Base-by-base conservation (phyloP, 2,113 vertebrate species). In the Thomomys bottae region DNA sequence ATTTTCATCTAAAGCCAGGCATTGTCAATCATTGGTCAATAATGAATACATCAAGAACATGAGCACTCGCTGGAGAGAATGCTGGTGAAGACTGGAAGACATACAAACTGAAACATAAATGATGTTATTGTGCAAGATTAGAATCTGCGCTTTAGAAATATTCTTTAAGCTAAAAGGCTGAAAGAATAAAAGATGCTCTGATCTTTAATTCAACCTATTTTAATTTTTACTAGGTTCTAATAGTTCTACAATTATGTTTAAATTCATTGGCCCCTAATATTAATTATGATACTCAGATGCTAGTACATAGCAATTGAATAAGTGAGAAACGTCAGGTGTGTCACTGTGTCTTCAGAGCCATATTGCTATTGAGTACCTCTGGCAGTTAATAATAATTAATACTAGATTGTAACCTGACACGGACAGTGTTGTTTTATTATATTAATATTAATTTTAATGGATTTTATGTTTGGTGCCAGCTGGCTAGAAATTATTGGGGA, bases 331-430 rank as follows among this genome's bases (percentile, higher is more conserved):
- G 71, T 18, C 18, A 78, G 66, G 15, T 15, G 42, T 54, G 18
- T 63, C 59, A 36, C 36, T 61, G 6, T 6, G 49, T 45, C 26
- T 87, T 81, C 57, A 12, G n/a, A n/a, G 21, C 40, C 57, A 38
- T 73, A 38, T 82, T 84, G n/a, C 30, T 71, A 24, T 67, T 70
- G 24, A 5, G 40, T 54, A 63, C 8, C 15, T 42, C 3, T 49
- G 26, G 38, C 21, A 78, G 75, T 87, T 87, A 72, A 85, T 93
- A 84, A 73, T 57, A 91, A 89, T 76, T 90, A 89, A 79, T 12
- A 1, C 7, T 42, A 64, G 8, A 18, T 34, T 73, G 5, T 32
- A 66, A 15, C 45, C 54, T 7, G 49, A 30, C 10, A 66, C 17
- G 81, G 49, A 59, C 6, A 15, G 11, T 84, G 26, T 1, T 32